Evolutionary conservation across 2,113 vertebrate genomes (phyloP).

Genomic region (Scophthalmus maximus): DNA sequence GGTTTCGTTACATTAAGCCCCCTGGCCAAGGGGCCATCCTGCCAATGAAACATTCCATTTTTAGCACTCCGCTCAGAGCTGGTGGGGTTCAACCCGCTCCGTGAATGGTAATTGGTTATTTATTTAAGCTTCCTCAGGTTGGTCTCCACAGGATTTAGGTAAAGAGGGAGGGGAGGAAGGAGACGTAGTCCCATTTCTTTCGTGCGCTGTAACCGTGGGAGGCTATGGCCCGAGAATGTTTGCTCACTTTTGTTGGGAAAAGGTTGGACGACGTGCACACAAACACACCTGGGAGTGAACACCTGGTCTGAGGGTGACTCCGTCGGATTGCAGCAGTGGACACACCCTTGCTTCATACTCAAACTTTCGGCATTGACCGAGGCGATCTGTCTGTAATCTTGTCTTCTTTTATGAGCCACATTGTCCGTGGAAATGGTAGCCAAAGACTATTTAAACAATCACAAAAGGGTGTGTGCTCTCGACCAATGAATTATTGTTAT

Average conservation of each 20-base stretch:
- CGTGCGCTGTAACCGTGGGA: constrained; percentile 27
- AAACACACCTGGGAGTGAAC: constrained; percentile 70
- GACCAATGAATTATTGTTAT: constrained; percentile 28
- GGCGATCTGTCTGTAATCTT: constrained; percentile 34
- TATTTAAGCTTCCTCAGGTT: constrained; percentile 82
- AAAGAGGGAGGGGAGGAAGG: constrained; percentile 16
- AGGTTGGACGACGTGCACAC: constrained; percentile 52
- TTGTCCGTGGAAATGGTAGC: constrained; percentile 34
- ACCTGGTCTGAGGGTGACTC: constrained; percentile 70
- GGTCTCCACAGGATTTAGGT: constrained; percentile 67
- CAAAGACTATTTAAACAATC: constrained; percentile 39
- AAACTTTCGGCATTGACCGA: constrained; percentile 28
- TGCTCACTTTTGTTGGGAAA: constrained; percentile 74
- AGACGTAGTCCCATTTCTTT: constrained; percentile 40
- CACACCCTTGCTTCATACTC: constrained; percentile 52
- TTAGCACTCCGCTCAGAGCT: constrained; percentile 73
- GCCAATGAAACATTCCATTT: constrained; percentile 82
- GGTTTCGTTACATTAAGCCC: constrained; percentile 84
- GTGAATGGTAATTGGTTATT: constrained; percentile 82
- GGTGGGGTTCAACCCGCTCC: constrained; percentile 69
- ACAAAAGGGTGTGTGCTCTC: constrained; percentile 30
- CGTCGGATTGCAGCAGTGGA: constrained; percentile 21
- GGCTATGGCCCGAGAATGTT: constrained; percentile 51
- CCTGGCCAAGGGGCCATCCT: constrained; percentile 81
- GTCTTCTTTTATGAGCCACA: constrained; percentile 21